A percentile compares a stretch with the other conserved stretches of the same genome.
phyloP scores from a whole-genome alignment of 2,113 vertebrate genomes.

The Paramormyrops kingsleyae region DNA sequence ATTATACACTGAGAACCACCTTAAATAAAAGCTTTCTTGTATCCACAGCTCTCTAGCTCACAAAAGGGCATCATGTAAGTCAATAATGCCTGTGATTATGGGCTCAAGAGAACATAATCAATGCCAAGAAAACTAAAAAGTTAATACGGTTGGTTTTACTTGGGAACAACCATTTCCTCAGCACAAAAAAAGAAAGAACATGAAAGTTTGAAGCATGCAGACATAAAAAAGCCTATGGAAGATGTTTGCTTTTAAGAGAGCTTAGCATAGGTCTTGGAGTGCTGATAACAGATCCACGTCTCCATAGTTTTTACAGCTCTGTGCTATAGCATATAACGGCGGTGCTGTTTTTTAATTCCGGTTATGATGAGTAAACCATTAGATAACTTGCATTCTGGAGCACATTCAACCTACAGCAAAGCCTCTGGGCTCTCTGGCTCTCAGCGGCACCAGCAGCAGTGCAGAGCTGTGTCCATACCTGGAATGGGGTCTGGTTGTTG shows the following conservation, averaged over 20 bases:
- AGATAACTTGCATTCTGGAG: neutral
- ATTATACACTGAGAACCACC: slow-evolving; percentile 37
- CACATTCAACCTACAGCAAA: neutral
- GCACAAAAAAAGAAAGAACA: neutral
- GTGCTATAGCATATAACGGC: neutral
- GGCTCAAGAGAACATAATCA: neutral
- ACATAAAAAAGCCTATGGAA: neutral
- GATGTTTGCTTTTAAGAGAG: neutral
- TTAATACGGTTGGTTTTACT: neutral
- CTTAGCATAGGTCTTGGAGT: neutral
- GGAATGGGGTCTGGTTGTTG: slow-evolving; percentile 90
- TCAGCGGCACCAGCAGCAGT: neutral
- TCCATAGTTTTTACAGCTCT: neutral
- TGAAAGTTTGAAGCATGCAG: neutral
- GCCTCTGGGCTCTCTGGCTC: neutral
- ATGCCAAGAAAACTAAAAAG: neutral
- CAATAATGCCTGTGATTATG: slow-evolving; percentile 13
- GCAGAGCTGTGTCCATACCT: slow-evolving; percentile 61
- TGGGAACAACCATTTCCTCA: neutral
- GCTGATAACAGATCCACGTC: too few relatives aligned
- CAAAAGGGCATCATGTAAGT: slow-evolving; percentile 6
- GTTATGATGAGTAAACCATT: slow-evolving; percentile 1
- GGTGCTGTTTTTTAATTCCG: neutral
- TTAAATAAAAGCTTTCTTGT: slow-evolving; percentile 38
- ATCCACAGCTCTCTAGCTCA: slow-evolving; percentile 15